A percentile compares a stretch with the other conserved stretches of the same genome.
phyloP scores from a whole-genome alignment of 2,888 invertebrate genomes.

The Drosophila neonasuta region DNA sequence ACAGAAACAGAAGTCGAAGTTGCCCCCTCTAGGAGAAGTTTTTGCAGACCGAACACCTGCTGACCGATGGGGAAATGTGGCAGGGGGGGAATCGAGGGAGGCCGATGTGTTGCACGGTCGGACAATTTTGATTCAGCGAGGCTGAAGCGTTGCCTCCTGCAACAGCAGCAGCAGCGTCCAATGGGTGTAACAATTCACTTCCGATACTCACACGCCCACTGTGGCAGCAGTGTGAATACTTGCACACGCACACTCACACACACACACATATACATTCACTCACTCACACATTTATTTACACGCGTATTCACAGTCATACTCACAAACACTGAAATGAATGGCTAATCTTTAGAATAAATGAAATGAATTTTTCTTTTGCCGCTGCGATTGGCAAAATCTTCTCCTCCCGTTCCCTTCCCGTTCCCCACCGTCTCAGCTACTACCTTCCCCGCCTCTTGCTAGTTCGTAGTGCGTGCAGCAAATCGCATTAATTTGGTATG shows the following conservation, averaged over 20 bases:
- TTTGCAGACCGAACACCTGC: slow-evolving; percentile 62
- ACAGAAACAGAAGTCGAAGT: slow-evolving; percentile 34
- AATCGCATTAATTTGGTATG: slow-evolving; percentile 79
- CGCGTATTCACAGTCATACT: slow-evolving; percentile 2
- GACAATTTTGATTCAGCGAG: slow-evolving; percentile 54
- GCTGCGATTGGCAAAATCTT: slow-evolving; percentile 30
- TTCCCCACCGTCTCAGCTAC: background rate
- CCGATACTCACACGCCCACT: slow-evolving; percentile 25
- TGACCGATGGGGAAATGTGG: slow-evolving; percentile 37
- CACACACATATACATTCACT: background rate
- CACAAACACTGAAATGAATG: slow-evolving; percentile 65
- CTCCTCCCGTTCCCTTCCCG: background rate
- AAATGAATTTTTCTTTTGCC: slow-evolving; percentile 64
- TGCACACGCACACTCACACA: slow-evolving; percentile 4
- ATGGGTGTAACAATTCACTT: slow-evolving; percentile 61
- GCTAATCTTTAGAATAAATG: slow-evolving; percentile 77
- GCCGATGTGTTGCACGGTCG: background rate
- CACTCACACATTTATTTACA: background rate
- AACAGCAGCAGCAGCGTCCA: slow-evolving; percentile 39
- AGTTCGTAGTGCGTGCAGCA: slow-evolving; percentile 45
- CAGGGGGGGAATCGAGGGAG: too few relatives aligned
- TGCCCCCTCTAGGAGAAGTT: slow-evolving; percentile 37
- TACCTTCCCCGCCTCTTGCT: background rate
- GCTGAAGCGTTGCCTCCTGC: slow-evolving; percentile 36
- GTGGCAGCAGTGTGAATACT: too few relatives aligned